Evolutionary conservation across 2,797 vertebrate genomes (phyloP).

Genomic region (Muscicapa striata): DNA sequence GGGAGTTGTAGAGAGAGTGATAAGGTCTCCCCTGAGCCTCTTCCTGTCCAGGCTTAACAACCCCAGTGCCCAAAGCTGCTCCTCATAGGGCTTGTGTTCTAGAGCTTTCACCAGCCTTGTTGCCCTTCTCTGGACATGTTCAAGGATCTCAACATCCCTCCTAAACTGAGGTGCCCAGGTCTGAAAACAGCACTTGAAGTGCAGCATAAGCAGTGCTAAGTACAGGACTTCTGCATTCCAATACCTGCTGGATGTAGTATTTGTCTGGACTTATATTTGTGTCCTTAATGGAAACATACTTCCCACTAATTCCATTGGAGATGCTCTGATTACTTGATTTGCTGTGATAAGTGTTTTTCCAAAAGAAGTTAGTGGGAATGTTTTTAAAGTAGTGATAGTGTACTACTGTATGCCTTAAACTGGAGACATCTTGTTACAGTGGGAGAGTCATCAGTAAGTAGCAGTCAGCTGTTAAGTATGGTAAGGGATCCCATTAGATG

Average conservation of each 20-base stretch:
- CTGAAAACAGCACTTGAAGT: background rate
- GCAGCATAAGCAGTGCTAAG: background rate
- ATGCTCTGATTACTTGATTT: background rate
- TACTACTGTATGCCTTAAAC: background rate
- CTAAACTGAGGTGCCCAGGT: background rate
- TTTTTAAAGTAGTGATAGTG: background rate
- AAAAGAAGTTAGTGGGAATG: background rate
- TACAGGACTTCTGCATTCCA: background rate
- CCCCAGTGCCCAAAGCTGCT: background rate
- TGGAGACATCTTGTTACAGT: background rate
- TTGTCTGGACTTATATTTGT: background rate
- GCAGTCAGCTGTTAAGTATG: background rate
- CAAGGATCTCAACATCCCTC: background rate
- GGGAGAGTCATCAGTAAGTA: background rate
- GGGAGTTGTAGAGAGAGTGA: background rate
- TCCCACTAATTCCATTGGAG: background rate
- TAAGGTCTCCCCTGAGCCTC: too few species aligned
- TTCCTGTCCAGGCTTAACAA: background rate
- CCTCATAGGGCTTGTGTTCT: background rate
- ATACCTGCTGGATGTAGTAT: background rate
- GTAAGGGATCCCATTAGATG: background rate
- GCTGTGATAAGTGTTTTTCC: background rate
- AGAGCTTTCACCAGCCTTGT: background rate
- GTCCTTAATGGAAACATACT: background rate
- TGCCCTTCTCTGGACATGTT: background rate